phyloP scores from a whole-genome alignment of 2,113 vertebrate species.

The Oncorhynchus masou region DNA sequence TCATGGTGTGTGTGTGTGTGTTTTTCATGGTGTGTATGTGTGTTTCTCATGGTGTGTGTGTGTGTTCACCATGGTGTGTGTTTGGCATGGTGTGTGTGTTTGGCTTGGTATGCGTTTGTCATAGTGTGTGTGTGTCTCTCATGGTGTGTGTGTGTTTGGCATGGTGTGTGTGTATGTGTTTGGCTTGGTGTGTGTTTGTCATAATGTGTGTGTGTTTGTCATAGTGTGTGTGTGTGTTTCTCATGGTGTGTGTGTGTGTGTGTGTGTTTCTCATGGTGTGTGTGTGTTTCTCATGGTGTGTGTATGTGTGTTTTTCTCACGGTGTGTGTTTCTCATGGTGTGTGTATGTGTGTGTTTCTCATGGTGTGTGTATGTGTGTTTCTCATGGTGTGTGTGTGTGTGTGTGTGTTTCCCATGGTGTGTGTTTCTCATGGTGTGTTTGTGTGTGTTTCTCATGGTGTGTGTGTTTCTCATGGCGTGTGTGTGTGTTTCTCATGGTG shows the following conservation, averaged over 20 bases:
- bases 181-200: no score
- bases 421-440: not conserved
- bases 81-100: not conserved
- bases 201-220: no score
- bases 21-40: not conserved
- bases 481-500: no score
- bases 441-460: not conserved
- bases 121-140: not conserved
- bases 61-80: no score
- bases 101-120: not conserved
- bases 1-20: no score
- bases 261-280: not conserved
- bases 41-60: no score
- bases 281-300: no score
- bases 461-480: not conserved
- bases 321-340: not conserved
- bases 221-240: not conserved
- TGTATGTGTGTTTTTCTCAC: no score
- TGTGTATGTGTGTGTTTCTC: not conserved
- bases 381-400: no score
- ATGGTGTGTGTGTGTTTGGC: no score
- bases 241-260: not conserved
- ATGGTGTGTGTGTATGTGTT: not conserved
- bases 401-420: not conserved
- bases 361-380: no score